phyloP scores from a whole-genome alignment of 2,113 vertebrate genomes.

The Myodes glareolus region DNA sequence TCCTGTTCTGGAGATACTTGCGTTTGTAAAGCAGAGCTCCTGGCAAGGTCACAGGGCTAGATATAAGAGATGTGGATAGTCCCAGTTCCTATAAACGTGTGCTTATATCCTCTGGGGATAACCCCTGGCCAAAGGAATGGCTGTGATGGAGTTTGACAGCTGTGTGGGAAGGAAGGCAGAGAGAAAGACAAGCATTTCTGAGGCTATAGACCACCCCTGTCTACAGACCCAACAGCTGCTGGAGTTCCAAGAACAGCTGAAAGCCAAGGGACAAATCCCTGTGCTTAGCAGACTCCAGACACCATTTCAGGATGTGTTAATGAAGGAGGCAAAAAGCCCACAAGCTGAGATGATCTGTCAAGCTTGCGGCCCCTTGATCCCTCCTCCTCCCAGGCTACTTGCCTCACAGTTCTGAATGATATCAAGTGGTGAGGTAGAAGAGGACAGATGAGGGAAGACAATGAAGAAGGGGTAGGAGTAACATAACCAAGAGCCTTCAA shows the following conservation, averaged over 20 bases:
- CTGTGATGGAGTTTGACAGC: conserved; percentile 48
- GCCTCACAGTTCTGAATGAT: neutral
- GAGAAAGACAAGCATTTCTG: neutral
- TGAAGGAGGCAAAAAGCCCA: neutral
- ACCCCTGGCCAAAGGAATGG: neutral
- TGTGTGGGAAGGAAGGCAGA: neutral
- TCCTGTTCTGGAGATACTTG: neutral
- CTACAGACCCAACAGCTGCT: conserved; percentile 45
- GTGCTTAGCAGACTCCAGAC: neutral
- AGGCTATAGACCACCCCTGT: neutral
- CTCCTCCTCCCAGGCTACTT: rapidly evolving
- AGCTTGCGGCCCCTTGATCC: neutral
- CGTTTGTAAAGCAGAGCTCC: neutral
- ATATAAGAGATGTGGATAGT: neutral
- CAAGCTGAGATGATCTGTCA: neutral
- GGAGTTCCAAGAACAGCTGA: conserved; percentile 44
- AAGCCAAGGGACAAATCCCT: neutral
- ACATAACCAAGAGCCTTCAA: neutral
- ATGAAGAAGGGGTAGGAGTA: neutral
- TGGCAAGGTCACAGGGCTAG: neutral
- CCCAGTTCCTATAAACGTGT: neutral
- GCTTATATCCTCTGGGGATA: neutral
- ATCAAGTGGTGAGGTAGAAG: conserved; percentile 62
- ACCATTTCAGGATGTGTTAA: neutral
- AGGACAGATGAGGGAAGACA: neutral